A percentile compares a stretch with the other conserved stretches of the same genome.
These are phyloP conservation scores for Ianthella basta DNA, from an alignment of 37 sponge, comb jelly and placozoan genomes.

Conservation along the genomic window DNA sequence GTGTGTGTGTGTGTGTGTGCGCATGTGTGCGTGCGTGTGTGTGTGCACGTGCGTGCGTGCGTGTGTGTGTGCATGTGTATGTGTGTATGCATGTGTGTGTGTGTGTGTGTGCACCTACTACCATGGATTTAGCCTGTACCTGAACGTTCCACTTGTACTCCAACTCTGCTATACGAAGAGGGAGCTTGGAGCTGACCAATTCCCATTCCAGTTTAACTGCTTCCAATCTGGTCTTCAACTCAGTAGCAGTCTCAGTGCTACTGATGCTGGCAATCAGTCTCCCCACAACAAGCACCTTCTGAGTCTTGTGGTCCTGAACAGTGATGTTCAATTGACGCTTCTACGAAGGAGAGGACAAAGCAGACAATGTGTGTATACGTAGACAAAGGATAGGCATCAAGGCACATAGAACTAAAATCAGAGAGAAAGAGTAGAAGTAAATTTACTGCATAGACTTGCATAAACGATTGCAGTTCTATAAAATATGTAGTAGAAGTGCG, in stretches of 20 bases:
- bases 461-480: no score
- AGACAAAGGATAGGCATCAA: neutral
- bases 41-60: neutral
- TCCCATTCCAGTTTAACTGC: neutral
- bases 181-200: neutral
- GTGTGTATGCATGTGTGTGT: constrained; percentile 14
- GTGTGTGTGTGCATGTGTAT: neutral
- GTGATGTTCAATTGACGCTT: neutral
- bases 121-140: neutral
- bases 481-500: no score
- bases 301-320: neutral
- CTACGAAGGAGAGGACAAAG: neutral
- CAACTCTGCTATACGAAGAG: neutral
- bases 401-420: no score
- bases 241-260: neutral
- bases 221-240: constrained; percentile 13
- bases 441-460: no score
- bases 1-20: constrained; percentile 2
- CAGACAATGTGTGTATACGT: no score
- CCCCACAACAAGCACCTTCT: constrained; percentile 3
- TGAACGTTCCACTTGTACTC: neutral
- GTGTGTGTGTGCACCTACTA: neutral
- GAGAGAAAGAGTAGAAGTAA: no score
- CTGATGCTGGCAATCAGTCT: neutral
- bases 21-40: neutral